A percentile compares a stretch with the other conserved stretches of the same genome.
Evolutionary conservation across 1,140 invertebrate genomes (phyloP).

Genomic region (Pogonomyrmex barbatus): DNA sequence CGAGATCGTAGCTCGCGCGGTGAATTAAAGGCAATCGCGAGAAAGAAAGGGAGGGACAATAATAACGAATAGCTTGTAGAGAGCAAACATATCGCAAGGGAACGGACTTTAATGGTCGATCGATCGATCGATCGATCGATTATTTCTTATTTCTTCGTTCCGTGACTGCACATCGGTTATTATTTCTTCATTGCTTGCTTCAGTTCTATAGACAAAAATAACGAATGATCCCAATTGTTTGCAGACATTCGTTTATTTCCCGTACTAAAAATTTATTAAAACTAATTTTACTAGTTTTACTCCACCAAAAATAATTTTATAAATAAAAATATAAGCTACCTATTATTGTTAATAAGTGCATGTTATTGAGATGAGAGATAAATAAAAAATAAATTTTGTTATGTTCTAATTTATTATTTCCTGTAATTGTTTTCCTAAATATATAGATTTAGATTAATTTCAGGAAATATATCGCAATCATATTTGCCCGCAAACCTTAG

Average conservation of each 20-base stretch:
- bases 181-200: constrained; percentile 34
- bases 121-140: constrained; percentile 47
- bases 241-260: not conserved
- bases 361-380: not conserved
- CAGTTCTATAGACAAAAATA: not conserved
- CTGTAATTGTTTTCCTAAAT: not conserved
- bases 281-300: not conserved
- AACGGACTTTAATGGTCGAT: constrained; percentile 34
- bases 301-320: not conserved
- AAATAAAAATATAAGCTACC: not conserved
- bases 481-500: not conserved
- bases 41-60: not conserved
- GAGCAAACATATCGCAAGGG: constrained; percentile 16
- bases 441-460: not conserved
- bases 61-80: constrained; percentile 28
- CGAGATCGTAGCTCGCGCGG: not conserved
- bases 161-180: constrained; percentile 21
- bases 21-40: constrained; percentile 35
- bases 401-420: not conserved
- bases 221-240: not conserved
- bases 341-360: too few species aligned
- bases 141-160: constrained; percentile 52
- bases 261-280: not conserved
- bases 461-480: not conserved
- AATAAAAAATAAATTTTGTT: not conserved